Conservation (phyloP, 1,140 invertebrate species). For the Drosophila ogumai region DNA sequence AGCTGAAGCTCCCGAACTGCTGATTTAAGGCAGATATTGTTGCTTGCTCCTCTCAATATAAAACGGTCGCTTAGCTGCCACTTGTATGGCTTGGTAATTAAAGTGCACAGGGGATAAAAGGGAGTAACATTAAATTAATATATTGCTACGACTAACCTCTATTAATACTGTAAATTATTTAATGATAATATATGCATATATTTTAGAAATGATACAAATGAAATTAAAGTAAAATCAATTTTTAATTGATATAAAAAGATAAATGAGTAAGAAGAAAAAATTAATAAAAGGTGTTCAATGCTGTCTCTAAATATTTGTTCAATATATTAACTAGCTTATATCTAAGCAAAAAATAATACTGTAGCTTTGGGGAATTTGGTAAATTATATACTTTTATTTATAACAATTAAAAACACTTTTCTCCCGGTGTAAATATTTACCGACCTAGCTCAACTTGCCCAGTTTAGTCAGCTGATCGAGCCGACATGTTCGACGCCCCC, state of each 20-base stretch:
- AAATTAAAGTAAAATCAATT: neutral
- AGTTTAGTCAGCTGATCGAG: conserved; percentile 33
- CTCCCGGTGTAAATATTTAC: conserved; percentile 3
- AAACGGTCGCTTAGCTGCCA: conserved; percentile 5
- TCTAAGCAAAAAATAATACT: neutral
- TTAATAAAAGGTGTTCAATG: too few species aligned
- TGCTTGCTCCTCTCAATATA: conserved; percentile 3
- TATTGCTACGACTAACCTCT: too few species aligned
- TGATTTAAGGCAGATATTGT: conserved; percentile 15
- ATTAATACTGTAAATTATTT: neutral
- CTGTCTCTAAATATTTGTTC: neutral
- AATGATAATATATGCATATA: neutral
- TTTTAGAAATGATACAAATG: too few species aligned
- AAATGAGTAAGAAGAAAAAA: too few species aligned
- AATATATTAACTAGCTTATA: neutral
- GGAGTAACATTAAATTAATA: neutral
- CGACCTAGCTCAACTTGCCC: conserved; percentile 32
- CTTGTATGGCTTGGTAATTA: neutral
- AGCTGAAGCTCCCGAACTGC: conserved; percentile 2
- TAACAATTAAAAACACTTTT: neutral
- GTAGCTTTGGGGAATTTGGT: too few species aligned
- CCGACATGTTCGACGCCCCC: conserved; percentile 46
- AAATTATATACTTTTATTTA: neutral
- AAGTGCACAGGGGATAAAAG: neutral
- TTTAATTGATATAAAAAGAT: too few species aligned